A percentile compares a stretch with the other conserved stretches of the same genome.
phyloP scores from a whole-genome alignment of 1,140 invertebrate genomes.

The Trinorchestia longiramus region DNA sequence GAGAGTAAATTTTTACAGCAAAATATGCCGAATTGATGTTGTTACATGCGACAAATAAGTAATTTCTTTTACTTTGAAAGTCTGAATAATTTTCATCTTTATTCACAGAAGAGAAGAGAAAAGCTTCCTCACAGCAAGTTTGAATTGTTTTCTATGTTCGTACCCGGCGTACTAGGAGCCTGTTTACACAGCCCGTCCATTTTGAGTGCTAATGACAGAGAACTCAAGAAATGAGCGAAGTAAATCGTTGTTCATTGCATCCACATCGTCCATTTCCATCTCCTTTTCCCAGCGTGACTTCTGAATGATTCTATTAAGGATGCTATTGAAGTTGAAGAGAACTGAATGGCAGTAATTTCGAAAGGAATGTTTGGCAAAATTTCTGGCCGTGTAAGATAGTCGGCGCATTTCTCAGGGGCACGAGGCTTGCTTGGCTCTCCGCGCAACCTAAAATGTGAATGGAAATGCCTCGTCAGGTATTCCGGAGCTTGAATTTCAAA shows the following conservation, averaged over 20 bases:
- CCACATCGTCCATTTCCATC: slow-evolving; percentile 39
- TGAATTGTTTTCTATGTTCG: slow-evolving; percentile 15
- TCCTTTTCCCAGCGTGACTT: slow-evolving; percentile 21
- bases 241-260: slow-evolving; percentile 53
- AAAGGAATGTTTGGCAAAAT: slow-evolving; percentile 53
- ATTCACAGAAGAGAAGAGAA: background rate
- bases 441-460: background rate
- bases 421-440: slow-evolving; percentile 1
- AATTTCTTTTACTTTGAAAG: background rate
- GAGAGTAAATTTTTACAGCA: too few species aligned
- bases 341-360: slow-evolving; percentile 43
- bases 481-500: background rate
- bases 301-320: slow-evolving; percentile 54
- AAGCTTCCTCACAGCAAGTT: background rate
- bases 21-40: too few species aligned
- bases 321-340: slow-evolving; percentile 49
- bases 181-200: slow-evolving; percentile 38
- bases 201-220: slow-evolving; percentile 49
- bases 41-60: background rate
- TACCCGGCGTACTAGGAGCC: background rate
- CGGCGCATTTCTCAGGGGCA: slow-evolving; percentile 9
- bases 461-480: slow-evolving; percentile 50
- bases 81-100: background rate
- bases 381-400: slow-evolving; percentile 13
- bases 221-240: slow-evolving; percentile 45